phyloP scores from a whole-genome alignment of 2,888 invertebrate genomes.

The Xanthorhoe designata region DNA sequence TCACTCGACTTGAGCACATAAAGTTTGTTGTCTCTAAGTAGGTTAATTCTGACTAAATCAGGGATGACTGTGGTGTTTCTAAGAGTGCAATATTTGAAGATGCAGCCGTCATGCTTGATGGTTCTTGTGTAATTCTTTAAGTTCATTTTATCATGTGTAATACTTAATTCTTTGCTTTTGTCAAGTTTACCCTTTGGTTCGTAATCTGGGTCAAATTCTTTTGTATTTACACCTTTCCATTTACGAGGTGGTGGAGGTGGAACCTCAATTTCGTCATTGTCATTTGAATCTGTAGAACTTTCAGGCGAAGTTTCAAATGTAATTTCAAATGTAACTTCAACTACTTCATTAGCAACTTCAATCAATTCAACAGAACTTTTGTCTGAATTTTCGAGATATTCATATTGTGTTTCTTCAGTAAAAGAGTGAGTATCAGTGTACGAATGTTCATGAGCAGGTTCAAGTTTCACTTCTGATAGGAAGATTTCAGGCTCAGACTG shows the following conservation, averaged over 20 bases:
- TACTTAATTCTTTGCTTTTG: no score
- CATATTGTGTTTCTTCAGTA: no score
- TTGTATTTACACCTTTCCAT: no score
- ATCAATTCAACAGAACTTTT: no score
- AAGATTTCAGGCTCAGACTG: neutral
- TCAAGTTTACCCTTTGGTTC: neutral
- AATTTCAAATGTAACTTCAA: no score
- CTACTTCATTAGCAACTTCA: no score
- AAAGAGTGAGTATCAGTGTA: neutral
- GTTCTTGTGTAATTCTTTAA: slow-evolving; percentile 17
- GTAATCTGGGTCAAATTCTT: slow-evolving; percentile 1
- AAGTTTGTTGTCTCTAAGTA: slow-evolving; percentile 15
- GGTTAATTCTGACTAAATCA: slow-evolving; percentile 15
- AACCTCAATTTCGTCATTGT: no score
- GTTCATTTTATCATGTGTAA: neutral
- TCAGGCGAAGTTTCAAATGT: no score
- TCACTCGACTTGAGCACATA: slow-evolving; percentile 17
- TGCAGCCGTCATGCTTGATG: slow-evolving; percentile 3
- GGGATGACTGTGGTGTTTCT: slow-evolving; percentile 6
- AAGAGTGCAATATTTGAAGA: slow-evolving; percentile 13
- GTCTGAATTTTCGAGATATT: no score
- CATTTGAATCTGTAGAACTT: no score
- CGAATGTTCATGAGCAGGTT: neutral
- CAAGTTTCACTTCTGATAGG: neutral
- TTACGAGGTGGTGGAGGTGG: no score